Base-by-base conservation (phyloP, 2,113 vertebrate species). In the Ifrita kowaldi region DNA sequence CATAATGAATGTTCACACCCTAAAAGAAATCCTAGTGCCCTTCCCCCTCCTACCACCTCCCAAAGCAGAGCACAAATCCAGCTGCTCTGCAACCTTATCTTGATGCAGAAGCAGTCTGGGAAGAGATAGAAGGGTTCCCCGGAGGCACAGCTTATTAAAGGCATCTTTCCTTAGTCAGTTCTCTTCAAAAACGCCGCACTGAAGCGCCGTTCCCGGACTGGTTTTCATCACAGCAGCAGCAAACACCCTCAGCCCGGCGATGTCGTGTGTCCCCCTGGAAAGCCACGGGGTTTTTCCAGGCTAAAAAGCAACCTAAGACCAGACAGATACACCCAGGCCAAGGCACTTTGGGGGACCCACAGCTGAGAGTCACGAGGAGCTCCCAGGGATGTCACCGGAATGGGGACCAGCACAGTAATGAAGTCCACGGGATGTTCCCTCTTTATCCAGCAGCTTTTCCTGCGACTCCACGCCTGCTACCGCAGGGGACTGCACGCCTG, bases 141-240 rank as follows among this genome's bases (percentile, higher is more conserved):
- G 16, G 73, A 95, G 93, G 95, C 92, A 95, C 5, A 1, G 79
- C 86, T 95, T 90, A 94, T 96, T 95, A 96, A 94, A 96, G 67
- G 71, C 92, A 86, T 86, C 79, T 86, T 81, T 53, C 65, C 69
- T 70, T 35, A 77, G 57, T 24, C 2, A 0, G n/a, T 37, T 77
- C 60, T 67, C 79, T 93, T 93, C 88, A 94, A 77, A 94, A 85
- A 52, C 6, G 0, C 50, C 11, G 4, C 79, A 69, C 59, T 30
- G 14, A 69, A 86, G 67, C 0, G 2, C 67, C 1, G 1, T 55
- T 91, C 92, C 87, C 3, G 0, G 42, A 67, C 71, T 12, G 18
- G 63, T 73, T 95, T 85, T 55, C 75, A 88, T 44, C 27, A 4
- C 28, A 35, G 71, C 11, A 6, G 63, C 84, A 78, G 24, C 71